Evolutionary conservation across 2,797 vertebrate genomes (phyloP).

Genomic region (Argya squamiceps): DNA sequence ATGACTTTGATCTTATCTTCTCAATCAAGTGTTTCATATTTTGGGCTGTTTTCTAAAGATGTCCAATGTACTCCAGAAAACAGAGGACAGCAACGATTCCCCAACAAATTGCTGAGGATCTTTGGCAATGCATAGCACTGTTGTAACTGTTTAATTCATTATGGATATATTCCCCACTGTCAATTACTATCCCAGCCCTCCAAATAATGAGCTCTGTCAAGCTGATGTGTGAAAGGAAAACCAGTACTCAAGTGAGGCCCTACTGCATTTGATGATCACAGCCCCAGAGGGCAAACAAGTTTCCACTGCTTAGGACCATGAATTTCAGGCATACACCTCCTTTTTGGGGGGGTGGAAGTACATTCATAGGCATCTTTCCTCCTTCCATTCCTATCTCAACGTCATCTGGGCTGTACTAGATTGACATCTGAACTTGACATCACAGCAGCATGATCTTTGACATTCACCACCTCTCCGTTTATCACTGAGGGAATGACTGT

Average conservation of each 20-base stretch:
- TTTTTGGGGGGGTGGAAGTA: neutral
- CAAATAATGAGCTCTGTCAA: neutral
- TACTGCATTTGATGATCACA: neutral
- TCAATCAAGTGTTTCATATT: neutral
- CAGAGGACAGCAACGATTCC: neutral
- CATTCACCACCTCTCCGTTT: neutral
- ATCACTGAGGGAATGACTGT: neutral
- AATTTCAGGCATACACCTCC: neutral
- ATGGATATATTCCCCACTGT: neutral
- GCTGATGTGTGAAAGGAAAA: neutral
- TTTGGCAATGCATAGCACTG: neutral
- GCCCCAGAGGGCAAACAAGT: neutral
- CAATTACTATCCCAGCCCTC: neutral
- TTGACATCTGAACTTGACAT: neutral
- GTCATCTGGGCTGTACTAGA: neutral
- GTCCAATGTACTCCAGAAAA: neutral
- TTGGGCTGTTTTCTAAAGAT: neutral
- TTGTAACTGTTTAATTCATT: neutral
- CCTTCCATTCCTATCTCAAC: neutral
- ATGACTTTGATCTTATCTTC: neutral
- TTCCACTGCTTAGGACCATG: neutral
- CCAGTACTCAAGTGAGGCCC: neutral
- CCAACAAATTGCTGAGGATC: neutral
- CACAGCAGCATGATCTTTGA: neutral
- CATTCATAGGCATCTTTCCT: neutral